Base-by-base conservation (phyloP, 2,113 vertebrate genomes). In the Nibea coibor region DNA sequence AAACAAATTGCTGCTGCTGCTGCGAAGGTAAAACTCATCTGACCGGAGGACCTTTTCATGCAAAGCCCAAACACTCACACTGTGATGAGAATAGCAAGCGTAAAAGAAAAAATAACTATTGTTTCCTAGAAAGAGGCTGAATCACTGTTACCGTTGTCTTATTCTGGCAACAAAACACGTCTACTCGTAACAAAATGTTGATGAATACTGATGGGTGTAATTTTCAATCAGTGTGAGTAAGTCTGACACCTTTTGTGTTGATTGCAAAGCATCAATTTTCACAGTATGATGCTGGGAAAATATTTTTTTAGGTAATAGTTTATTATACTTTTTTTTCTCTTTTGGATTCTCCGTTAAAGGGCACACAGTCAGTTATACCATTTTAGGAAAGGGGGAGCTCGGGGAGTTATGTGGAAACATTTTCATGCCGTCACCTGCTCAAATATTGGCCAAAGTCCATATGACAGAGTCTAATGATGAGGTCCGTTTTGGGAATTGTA, bases 1-100 rank as follows among this genome's bases (percentile, higher is more conserved):
- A 74, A 72, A 87, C 59, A 62, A 74, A 78, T 59, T 14, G 72
- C 66, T 51, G 54, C 69, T 11, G 54, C 69, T 11, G 20, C 72
- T 39, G 24, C 0, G 45, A 20, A 64, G 50, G 50, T 80, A 63
- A 58, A 65, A 24, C 70, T 61, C 75, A 78, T 54, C 56, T 56
- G 50, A 69, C 43, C 26, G 54, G 15, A 79, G 43, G 71, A 88
- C 54, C 53, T 47, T 72, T 75, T 73, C 69, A 57, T 9, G 35
- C 42, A 64, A 70, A 80, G 35, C 70, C 39, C 39, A 68, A 81
- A 78, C 28, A 81, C 56, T 69, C 47, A 11, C 35, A 39, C 35
- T 45, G 53, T 24, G 78, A 81, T 47, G 42, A 81, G 43, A 85
- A 69, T 20, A 63, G 15, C 47, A 57, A 81, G 14, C 48, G 53